phyloP scores from a whole-genome alignment of 2,113 vertebrate genomes.

The Ammodramus savannarum region DNA sequence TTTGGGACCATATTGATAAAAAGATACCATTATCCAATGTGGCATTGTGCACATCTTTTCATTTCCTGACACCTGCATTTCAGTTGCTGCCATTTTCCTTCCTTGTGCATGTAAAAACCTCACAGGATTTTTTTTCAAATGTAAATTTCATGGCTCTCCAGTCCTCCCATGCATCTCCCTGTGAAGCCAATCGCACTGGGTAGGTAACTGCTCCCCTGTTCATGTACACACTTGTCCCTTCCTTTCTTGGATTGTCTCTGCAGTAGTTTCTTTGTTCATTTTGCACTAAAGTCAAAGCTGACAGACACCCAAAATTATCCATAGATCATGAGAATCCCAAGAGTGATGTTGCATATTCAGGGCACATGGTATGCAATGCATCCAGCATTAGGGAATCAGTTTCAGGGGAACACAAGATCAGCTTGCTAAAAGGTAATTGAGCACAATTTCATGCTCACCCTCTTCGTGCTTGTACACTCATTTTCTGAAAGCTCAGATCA shows the following conservation, averaged over 20 bases:
- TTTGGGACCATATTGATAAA: neutral
- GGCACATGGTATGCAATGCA: neutral
- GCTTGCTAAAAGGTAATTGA: neutral
- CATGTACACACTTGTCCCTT: neutral
- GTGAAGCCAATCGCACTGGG: accelerated
- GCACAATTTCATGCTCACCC: neutral
- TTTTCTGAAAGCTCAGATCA: neutral
- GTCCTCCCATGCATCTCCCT: neutral
- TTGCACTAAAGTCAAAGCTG: neutral
- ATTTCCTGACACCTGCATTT: neutral
- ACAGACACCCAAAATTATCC: neutral
- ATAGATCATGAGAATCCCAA: neutral
- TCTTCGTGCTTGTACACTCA: neutral
- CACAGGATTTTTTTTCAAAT: neutral
- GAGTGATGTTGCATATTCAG: neutral
- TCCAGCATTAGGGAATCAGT: neutral
- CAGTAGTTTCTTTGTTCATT: neutral
- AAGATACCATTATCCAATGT: neutral
- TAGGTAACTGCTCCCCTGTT: neutral
- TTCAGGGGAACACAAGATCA: neutral
- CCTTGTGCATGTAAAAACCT: neutral
- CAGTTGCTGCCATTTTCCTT: neutral
- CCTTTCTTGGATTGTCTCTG: neutral
- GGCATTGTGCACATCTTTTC: neutral
- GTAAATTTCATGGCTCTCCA: neutral